Evolutionary conservation across 2,888 invertebrate species (phyloP).

Genomic region (Epinotia ramella): DNA sequence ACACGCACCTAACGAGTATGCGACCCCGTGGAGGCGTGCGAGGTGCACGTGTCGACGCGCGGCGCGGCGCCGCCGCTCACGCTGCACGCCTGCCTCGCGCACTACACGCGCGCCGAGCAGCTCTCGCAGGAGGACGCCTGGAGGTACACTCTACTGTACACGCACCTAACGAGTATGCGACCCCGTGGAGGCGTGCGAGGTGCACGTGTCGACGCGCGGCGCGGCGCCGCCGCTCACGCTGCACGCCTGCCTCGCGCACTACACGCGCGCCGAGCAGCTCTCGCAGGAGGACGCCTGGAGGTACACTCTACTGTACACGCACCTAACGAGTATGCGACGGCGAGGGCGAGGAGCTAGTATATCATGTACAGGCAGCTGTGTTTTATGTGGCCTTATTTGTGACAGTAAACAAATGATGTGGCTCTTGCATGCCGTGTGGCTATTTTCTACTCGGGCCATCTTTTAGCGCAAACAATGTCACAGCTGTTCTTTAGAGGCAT

Average conservation of each 20-base stretch:
- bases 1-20: constrained; percentile 42
- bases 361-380: too few relatives aligned
- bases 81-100: constrained; percentile 96
- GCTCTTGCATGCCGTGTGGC: too few relatives aligned
- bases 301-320: constrained; percentile 51
- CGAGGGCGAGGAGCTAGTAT: background rate
- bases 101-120: constrained; percentile 94
- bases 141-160: constrained; percentile 80
- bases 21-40: constrained; percentile 84
- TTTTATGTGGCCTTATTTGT: too few relatives aligned
- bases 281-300: constrained; percentile 92
- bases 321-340: background rate
- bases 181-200: constrained; percentile 87
- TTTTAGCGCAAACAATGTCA: too few relatives aligned
- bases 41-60: constrained; percentile 90
- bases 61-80: constrained; percentile 88
- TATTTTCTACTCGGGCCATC: too few relatives aligned
- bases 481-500: too few relatives aligned
- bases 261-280: constrained; percentile 94
- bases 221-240: constrained; percentile 90
- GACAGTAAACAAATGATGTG: too few relatives aligned
- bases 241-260: constrained; percentile 96
- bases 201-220: constrained; percentile 88
- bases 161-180: background rate
- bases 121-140: constrained; percentile 97